Evolutionary conservation across 2,113 vertebrate genomes (phyloP).

Genomic region (Myrmophylax atrothorax): DNA sequence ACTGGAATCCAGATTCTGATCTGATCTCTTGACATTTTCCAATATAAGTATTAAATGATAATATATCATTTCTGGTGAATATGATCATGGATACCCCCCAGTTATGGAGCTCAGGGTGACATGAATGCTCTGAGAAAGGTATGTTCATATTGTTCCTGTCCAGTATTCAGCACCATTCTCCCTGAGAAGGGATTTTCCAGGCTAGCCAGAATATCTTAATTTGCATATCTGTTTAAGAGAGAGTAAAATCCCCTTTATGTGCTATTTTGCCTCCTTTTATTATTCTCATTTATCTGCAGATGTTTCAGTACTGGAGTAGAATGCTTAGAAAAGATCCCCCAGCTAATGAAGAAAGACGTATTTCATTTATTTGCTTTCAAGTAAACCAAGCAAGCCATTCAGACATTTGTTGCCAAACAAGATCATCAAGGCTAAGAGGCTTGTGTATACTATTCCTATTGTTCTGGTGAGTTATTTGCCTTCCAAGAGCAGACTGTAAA

Average conservation of each 20-base stretch:
- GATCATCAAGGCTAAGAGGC: conserved; percentile 17
- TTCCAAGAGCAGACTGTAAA: neutral
- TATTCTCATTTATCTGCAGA: neutral
- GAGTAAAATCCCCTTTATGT: neutral
- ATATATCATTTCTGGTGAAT: neutral
- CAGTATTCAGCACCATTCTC: neutral
- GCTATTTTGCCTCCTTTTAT: conserved; percentile 12
- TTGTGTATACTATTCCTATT: conserved; percentile 19
- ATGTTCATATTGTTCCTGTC: neutral
- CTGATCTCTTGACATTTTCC: neutral
- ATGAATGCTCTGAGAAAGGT: neutral
- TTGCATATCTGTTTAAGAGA: neutral
- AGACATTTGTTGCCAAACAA: conserved; percentile 26
- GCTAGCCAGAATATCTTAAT: neutral
- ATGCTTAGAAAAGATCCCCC: neutral
- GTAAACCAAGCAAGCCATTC: conserved; percentile 13
- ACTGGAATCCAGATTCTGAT: neutral
- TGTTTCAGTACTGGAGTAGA: neutral
- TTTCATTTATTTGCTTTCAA: conserved; percentile 29
- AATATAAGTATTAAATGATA: neutral
- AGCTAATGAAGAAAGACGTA: neutral
- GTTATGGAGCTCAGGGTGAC: neutral
- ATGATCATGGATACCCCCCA: neutral
- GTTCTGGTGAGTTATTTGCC: conserved; percentile 20
- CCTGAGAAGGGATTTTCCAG: neutral